These are phyloP conservation scores for Phylloscopus trochiloides DNA, from an alignment of 2,113 vertebrate genomes.

Conservation along the genomic window DNA sequence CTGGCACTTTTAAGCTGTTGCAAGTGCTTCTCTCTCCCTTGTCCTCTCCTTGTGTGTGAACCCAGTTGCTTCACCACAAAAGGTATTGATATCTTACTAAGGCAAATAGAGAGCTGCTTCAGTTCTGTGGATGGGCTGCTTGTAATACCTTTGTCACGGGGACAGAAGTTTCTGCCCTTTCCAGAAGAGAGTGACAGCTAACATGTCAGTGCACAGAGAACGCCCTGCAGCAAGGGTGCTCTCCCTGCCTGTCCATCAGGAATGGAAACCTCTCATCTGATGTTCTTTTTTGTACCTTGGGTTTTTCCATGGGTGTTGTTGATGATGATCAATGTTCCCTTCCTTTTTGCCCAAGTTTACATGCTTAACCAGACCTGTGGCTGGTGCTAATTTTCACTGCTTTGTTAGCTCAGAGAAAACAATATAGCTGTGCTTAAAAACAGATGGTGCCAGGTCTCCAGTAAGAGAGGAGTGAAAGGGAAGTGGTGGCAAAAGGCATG, in stretches of 20 bases:
- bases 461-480: not conserved
- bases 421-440: not conserved
- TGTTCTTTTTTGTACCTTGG: accelerated
- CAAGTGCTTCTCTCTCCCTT: not conserved
- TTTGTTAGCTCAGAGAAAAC: not conserved
- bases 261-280: not conserved
- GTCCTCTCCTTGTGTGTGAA: not conserved
- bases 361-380: not conserved
- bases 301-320: not conserved
- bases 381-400: not conserved
- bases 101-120: not conserved
- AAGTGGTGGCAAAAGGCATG: not conserved
- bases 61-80: accelerated
- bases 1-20: not conserved
- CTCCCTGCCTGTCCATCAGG: not conserved
- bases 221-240: not conserved
- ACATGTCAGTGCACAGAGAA: accelerated
- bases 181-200: not conserved
- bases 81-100: not conserved
- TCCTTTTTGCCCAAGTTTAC: not conserved
- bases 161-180: not conserved
- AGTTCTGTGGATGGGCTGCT: not conserved
- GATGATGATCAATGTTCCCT: not conserved
- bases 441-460: not conserved
- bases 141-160: not conserved